Conservation (phyloP, 2,888 invertebrate genomes). For the Zaprionus obscuricornis region DNA sequence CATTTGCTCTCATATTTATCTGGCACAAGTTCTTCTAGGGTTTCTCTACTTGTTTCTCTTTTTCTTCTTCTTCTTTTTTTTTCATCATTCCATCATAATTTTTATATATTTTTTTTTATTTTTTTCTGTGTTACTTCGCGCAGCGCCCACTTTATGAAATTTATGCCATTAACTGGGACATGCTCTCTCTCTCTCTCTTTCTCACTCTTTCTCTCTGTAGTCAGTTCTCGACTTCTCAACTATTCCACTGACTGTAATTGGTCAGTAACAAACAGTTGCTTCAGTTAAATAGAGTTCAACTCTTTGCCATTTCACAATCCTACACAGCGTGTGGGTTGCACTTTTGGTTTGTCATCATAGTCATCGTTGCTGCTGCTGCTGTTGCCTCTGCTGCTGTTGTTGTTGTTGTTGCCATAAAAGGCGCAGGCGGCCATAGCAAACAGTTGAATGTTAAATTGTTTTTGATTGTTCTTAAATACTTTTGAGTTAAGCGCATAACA, state of each 20-base stretch:
- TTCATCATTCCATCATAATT: not conserved
- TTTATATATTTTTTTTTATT: too few relatives aligned
- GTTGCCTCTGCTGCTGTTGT: constrained; percentile 4
- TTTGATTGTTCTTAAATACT: constrained; percentile 39
- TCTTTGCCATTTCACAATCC: constrained; percentile 30
- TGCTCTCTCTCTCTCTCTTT: not conserved
- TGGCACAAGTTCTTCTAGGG: constrained; percentile 39
- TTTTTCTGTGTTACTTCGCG: too few relatives aligned
- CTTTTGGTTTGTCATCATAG: constrained; percentile 43
- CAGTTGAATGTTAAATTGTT: constrained; percentile 43
- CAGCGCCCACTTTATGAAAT: constrained; percentile 42
- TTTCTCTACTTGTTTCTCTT: constrained; percentile 17
- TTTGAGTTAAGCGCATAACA: too few relatives aligned
- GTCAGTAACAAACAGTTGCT: constrained; percentile 26
- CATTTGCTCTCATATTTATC: constrained; percentile 33
- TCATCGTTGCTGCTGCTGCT: not conserved
- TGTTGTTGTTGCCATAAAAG: constrained; percentile 31
- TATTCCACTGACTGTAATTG: constrained; percentile 32
- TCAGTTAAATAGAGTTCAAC: constrained; percentile 11
- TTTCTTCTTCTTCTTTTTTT: not conserved
- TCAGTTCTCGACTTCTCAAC: not conserved
- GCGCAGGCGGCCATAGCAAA: constrained; percentile 29
- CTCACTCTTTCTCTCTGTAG: not conserved
- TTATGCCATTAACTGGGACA: constrained; percentile 49
- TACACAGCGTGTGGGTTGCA: constrained; percentile 49